Evolutionary conservation across 2,113 vertebrate species (phyloP), one percentile per base, ranked within the genome.

Genomic region (Uria lomvia): DNA sequence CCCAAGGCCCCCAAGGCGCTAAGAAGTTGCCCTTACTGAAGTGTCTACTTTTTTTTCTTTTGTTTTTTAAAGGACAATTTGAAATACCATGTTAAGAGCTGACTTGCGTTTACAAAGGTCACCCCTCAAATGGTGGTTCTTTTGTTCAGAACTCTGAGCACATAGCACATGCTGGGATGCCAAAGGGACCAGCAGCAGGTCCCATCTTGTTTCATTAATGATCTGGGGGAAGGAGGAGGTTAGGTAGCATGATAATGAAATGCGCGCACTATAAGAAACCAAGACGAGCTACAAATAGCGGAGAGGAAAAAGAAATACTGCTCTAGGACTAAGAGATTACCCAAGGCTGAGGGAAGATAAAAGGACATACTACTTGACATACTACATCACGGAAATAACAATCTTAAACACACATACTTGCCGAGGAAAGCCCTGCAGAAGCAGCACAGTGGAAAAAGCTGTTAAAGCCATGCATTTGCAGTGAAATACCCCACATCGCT

Each of bases 21-120:
- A 53, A 89, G 71, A 76, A 71, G 71, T 22, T 88, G 40, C 53
- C 40, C 53, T 83, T 29, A 71, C 27, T 83, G 42, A 93, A 80
- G 63, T 23, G 53, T 34, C 47, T 38, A 55, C 21, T 65, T 80
- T 14, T 58, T 82, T 40, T 77, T 65, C 14, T 53, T 56, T 20
- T 30, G 77, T 75, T 60, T 62, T 36, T 50, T 38, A 19, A 73
- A 90, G 72, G 50, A 86, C 78, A 88, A 90, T 94, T 95, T 55
- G 90, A 97, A 92, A 81, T 47, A 85, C 66, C 38, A 53, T 55
- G 75, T 71, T 86, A 95, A 95, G 82, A 82, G 74, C 43, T 95
- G 72, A 52, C 26, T 59, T 70, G 76, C 42, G n/a, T 52, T 85
- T 94, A 78, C 93, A 97, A 94, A 97, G 93, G 86, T 96, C 96